A percentile compares a stretch with the other conserved stretches of the same genome.
phyloP scores from a whole-genome alignment of 2,113 vertebrate species.

The Thryonomys swinderianus region DNA sequence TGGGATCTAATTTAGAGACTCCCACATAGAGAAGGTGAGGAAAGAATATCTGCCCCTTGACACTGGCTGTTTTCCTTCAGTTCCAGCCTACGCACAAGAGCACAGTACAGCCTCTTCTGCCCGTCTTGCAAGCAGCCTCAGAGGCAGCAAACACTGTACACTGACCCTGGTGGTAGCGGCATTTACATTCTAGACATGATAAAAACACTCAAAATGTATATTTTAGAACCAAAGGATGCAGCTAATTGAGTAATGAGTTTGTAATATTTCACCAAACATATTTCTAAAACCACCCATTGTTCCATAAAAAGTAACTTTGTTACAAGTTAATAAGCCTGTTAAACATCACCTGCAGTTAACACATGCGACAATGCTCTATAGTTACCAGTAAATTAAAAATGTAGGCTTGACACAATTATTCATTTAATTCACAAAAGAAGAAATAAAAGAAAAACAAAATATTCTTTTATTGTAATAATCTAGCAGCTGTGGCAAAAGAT shows the following conservation, averaged over 20 bases:
- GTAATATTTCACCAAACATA: neutral
- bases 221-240: neutral
- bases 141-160: neutral
- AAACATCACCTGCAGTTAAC: neutral
- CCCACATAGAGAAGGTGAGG: neutral
- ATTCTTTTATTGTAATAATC: neutral
- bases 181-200: neutral
- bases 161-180: neutral
- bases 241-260: neutral
- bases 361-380: neutral
- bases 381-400: neutral
- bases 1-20: neutral
- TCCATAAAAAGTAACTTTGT: neutral
- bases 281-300: neutral
- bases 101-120: fast-evolving
- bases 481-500: neutral
- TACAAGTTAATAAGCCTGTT: neutral
- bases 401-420: neutral
- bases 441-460: neutral
- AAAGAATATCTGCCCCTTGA: neutral
- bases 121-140: neutral
- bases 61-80: neutral
- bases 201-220: too few species aligned
- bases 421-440: neutral
- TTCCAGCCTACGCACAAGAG: neutral